These are phyloP conservation scores for Pyrocephalus nanus DNA, from an alignment of 2,797 vertebrate species.

Conservation along the genomic window DNA sequence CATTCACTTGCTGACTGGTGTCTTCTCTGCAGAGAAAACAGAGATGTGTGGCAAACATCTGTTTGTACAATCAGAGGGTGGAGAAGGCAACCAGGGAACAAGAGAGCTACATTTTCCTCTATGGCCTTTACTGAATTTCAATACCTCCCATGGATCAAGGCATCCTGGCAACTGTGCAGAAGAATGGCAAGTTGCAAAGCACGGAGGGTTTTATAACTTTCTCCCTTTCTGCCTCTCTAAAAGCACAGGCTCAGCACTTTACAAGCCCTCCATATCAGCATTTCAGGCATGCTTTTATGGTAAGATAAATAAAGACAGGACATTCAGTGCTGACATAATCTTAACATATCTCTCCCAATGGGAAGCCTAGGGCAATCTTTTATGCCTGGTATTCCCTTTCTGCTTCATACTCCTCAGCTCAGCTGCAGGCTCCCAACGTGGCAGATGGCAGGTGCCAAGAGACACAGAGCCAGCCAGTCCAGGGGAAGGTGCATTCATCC, in stretches of 20 bases:
- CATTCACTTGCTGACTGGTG: neutral
- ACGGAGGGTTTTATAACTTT: neutral
- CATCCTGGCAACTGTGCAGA: neutral
- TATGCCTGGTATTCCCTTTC: neutral
- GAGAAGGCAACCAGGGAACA: neutral
- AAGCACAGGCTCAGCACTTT: neutral
- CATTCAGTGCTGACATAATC: neutral
- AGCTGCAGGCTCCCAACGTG: neutral
- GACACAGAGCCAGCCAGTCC: neutral
- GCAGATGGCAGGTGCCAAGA: neutral
- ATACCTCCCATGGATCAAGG: neutral
- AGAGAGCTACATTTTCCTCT: neutral
- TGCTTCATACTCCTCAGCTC: neutral
- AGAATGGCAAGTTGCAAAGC: neutral
- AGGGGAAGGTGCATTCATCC: neutral
- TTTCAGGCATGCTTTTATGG: neutral
- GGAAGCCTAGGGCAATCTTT: neutral
- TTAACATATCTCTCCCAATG: neutral
- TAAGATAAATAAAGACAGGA: neutral
- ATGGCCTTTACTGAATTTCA: neutral
- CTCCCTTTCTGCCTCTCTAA: neutral
- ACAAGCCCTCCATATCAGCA: neutral
- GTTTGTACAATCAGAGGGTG: neutral
- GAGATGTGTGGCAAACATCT: neutral
- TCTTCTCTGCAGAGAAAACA: neutral